A percentile compares a stretch with the other conserved stretches of the same genome.
Conservation (phyloP, 2,888 invertebrate genomes). For the Lycaena phlaeas region DNA sequence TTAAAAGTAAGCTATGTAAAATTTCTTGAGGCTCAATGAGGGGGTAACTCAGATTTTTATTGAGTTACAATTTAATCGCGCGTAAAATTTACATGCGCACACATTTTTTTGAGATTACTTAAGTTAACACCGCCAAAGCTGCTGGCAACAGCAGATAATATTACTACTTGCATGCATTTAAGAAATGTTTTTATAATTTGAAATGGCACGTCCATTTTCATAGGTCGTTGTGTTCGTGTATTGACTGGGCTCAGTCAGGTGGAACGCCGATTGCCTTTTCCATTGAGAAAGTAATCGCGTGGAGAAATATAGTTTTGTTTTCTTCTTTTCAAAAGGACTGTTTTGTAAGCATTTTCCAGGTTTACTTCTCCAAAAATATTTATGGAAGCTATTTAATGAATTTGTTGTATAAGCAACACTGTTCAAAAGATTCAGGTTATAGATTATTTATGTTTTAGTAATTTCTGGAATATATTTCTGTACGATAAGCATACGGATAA, state of each 20-base stretch:
- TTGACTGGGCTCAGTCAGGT: background rate
- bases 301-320: background rate
- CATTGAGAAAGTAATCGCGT: background rate
- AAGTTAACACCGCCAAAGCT: too few relatives aligned
- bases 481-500: too few relatives aligned
- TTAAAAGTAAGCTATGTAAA: too few relatives aligned
- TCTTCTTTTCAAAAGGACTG: background rate
- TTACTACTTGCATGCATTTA: too few relatives aligned
- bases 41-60: too few relatives aligned
- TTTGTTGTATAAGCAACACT: background rate
- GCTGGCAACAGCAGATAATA: too few relatives aligned
- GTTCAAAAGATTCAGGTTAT: background rate
- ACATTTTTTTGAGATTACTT: too few relatives aligned
- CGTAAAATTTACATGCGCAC: too few relatives aligned
- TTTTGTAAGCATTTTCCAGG: background rate
- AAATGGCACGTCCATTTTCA: background rate
- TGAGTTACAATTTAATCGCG: too few relatives aligned
- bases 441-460: background rate
- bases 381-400: background rate
- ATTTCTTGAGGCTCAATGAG: too few relatives aligned
- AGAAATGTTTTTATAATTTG: too few relatives aligned
- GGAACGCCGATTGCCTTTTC: background rate
- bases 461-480: too few relatives aligned
- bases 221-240: background rate
- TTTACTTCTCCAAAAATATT: background rate